Base-by-base conservation (phyloP, 2,888 invertebrate genomes). In the Chloromyia formosa region DNA sequence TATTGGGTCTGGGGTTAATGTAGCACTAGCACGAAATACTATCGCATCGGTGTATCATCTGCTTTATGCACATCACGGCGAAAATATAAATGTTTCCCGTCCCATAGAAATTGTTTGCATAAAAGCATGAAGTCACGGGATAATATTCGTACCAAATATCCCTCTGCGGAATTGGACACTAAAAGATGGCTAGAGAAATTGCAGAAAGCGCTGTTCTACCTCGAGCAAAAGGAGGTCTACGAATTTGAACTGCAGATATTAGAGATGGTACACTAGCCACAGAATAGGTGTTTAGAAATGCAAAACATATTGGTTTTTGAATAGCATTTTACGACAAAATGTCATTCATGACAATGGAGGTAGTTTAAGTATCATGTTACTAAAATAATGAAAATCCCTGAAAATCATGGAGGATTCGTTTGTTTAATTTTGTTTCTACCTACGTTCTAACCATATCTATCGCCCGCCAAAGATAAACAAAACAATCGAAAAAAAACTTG, bases 81-180 rank as follows among this genome's bases (percentile, higher is more conserved):
- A 56, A 58, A 71, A 16, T 23, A 14, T 18, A 27, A 22, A 58
- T 35, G 18, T 20, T 58, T 18, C 7, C 22, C 58, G 20, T 45
- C 20, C 20, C 16, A 61, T 35, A 16, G 53, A 73, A 76, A 76
- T 71, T 76, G 76, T 76, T 76, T 74, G 76, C 71, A 76, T 74
- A 74, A 53, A 71, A 56, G 56, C 62, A 56, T 61, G 58, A 56
- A 71, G 58, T 45, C 71, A 74, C 69, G 58, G 27, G 71, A 54
- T 2, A 35, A 35, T 35, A 35, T 35, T 35, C 27, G 27, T 7
- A 35, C 7, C 27, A 22, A 71, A 71, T 58, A 58, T 71, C 58
- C 71, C 42, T 58, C 14, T 69, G 56, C 27, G 22, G 18, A 42
- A 54, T 18, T 61, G 56, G 53, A 20, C 40, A 71, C 20, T 71